Evolutionary conservation across 2,113 vertebrate genomes (phyloP).

Genomic region (Myotis yumanensis): DNA sequence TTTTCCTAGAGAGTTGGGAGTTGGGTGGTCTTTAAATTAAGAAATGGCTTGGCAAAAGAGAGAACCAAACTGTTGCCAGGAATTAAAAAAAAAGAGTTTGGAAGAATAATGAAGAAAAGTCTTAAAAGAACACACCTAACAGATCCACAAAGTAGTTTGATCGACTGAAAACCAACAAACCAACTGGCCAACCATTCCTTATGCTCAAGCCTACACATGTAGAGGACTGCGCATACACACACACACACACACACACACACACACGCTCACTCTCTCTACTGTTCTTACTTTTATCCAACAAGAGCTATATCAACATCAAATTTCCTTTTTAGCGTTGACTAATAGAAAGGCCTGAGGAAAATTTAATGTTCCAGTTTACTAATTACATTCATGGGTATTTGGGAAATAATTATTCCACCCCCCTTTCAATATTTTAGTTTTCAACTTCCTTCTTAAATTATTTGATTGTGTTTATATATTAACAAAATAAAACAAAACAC

Average conservation of each 20-base stretch:
- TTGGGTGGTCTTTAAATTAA: constrained; percentile 40
- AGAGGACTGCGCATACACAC: too few relatives aligned
- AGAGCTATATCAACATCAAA: not conserved
- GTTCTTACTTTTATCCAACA: not conserved
- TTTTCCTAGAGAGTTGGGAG: constrained; percentile 35
- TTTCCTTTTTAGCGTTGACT: not conserved
- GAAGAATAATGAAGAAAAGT: constrained; percentile 21
- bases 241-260: not conserved
- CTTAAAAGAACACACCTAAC: not conserved
- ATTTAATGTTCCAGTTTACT: not conserved
- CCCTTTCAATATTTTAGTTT: not conserved
- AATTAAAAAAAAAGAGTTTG: not conserved
- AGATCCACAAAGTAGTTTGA: not conserved
- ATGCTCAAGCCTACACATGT: not conserved
- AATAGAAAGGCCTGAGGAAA: not conserved
- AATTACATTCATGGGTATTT: not conserved
- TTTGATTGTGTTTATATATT: not conserved
- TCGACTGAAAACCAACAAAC: not conserved
- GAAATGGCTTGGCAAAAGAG: constrained; percentile 43
- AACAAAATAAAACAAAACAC: not conserved
- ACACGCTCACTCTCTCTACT: not conserved
- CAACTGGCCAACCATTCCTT: not conserved
- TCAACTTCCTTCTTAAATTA: constrained; percentile 1
- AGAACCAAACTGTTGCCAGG: not conserved
- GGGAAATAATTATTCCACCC: not conserved